phyloP scores from a whole-genome alignment of 2,888 invertebrate species.

The Buathra laborator region DNA sequence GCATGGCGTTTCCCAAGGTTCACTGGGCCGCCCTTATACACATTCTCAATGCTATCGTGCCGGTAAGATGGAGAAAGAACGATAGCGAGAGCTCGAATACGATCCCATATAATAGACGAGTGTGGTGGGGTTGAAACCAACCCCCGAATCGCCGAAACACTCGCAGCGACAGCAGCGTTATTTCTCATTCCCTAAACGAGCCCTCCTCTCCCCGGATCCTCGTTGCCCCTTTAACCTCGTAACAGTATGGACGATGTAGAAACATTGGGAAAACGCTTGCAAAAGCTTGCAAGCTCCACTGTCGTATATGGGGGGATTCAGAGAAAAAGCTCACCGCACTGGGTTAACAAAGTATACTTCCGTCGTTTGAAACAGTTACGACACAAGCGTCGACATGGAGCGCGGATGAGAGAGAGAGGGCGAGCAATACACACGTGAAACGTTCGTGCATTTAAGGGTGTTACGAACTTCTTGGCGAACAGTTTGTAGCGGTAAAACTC shows the following conservation, averaged over 20 bases:
- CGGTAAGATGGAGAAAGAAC: slow-evolving; percentile 19
- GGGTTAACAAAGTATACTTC: not conserved
- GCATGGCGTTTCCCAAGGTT: slow-evolving; percentile 38
- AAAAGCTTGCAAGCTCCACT: not conserved
- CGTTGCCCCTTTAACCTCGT: slow-evolving; percentile 22
- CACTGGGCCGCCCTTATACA: slow-evolving; percentile 21
- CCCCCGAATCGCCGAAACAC: slow-evolving; percentile 55
- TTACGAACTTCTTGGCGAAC: not conserved
- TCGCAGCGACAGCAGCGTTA: slow-evolving; percentile 64
- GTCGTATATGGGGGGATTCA: not conserved
- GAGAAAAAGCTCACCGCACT: not conserved
- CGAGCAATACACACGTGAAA: not conserved
- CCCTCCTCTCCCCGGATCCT: slow-evolving; percentile 17
- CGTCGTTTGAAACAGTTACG: slow-evolving; percentile 15
- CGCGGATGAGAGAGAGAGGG: not conserved
- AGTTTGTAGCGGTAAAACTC: slow-evolving; percentile 10
- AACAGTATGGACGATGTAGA: slow-evolving; percentile 16
- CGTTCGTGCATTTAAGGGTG: not conserved
- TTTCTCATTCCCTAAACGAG: slow-evolving; percentile 67
- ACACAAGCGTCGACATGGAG: not conserved
- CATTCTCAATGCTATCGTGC: not conserved
- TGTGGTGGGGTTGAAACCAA: slow-evolving; percentile 19
- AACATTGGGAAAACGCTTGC: not conserved
- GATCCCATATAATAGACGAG: slow-evolving; percentile 9
- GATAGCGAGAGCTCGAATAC: slow-evolving; percentile 21